Percentiles rank a stretch among this genome's conserved stretches.
These are phyloP conservation scores for Centropus bengalensis DNA, from an alignment of 2,113 vertebrate species.

Conservation along the genomic window DNA sequence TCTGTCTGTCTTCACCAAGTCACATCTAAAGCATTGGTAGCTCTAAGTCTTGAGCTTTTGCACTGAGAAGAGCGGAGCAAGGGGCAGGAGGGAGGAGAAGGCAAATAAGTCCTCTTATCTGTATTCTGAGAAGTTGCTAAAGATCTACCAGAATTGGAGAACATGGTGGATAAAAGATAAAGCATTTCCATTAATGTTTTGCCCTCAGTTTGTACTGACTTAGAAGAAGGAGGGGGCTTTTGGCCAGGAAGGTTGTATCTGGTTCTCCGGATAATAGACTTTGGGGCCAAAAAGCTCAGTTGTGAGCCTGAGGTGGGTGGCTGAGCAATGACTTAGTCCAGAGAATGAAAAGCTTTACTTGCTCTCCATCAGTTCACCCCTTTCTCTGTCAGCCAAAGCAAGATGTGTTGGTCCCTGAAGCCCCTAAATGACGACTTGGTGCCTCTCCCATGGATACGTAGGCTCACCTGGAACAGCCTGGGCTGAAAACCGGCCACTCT, in stretches of 20 bases:
- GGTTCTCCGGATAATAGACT: neutral
- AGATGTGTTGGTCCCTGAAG: neutral
- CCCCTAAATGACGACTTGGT: neutral
- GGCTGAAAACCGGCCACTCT: neutral
- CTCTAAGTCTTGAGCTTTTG: neutral
- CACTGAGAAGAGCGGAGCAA: neutral
- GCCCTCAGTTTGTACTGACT: neutral
- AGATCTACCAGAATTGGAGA: neutral
- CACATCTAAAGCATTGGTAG: neutral
- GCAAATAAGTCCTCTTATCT: neutral
- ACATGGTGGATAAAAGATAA: neutral
- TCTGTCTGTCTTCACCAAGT: neutral
- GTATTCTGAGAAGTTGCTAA: neutral
- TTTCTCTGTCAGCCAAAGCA: neutral
- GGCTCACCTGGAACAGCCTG: neutral
- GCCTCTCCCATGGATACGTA: neutral
- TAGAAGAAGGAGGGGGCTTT: neutral
- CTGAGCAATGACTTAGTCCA: neutral
- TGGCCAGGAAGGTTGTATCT: neutral
- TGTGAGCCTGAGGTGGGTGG: neutral
- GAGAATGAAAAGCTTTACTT: neutral
- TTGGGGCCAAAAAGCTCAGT: neutral
- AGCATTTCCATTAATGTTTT: neutral
- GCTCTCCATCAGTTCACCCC: neutral
- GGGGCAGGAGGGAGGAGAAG: neutral